Base-by-base conservation (phyloP, 2,797 vertebrate genomes). In the Notolepis coatsorum region DNA sequence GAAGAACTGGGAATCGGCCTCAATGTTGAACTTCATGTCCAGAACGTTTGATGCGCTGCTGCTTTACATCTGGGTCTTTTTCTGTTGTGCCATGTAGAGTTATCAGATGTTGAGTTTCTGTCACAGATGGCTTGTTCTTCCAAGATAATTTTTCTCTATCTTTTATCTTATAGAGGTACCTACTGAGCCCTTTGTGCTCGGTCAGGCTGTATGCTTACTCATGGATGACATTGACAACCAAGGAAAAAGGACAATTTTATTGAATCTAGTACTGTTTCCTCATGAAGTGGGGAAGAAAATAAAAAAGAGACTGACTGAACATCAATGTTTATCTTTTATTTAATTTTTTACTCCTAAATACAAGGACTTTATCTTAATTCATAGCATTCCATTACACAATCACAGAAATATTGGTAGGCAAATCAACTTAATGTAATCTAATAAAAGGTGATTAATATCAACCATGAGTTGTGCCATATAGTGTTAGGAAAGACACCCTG, bases 181-280 rank as follows among this genome's bases (percentile, higher is more conserved):
- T 6, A 10, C 10, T 45, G 42, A 17, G 56, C 24, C 41, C 5
- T 10, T 13, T 31, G 23, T 59, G 2, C 38, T 25, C 20, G 8
- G 25, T 30, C 18, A n/a, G n/a, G 31, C 8, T 56, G 20, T 30
- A 31, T 21, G 13, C 56, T 9, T 24, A 45, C 24, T 54, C 39
- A 25, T 17, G 27, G 37, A 58, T 54, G 13, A 23, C 65, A 72
- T n/a, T n/a, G n/a, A 42, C 21, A 45, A 30, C 35, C 12, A 20
- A 23, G 9, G 46, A 3, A 46, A 68, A 61, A 48, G 45, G 3
- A 67, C 27, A 6, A 9, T 53, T 63, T 30, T 57, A 25, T 71
- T 42, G 18, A 58, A 51, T 28, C 33, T 76, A 55, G 31, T 35
- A 57, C 71, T 73, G 71, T 43, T 64, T 73, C 23, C 13, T 18